Conservation (phyloP, 2,888 invertebrate genomes). For the Pycnomerus fuliginosus region DNA sequence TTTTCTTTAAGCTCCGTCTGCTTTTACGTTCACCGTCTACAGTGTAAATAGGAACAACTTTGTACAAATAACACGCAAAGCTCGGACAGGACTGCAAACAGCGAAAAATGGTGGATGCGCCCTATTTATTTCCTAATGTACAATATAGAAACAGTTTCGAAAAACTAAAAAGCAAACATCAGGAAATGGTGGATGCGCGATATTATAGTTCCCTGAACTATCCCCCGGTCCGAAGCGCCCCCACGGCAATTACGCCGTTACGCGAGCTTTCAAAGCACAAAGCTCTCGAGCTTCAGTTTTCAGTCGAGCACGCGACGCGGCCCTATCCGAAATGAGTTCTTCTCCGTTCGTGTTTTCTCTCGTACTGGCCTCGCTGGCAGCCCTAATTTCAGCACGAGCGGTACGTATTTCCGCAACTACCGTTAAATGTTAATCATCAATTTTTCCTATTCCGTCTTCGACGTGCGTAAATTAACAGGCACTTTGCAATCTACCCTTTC, state of each 20-base stretch:
- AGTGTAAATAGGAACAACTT: no score
- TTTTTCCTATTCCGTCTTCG: not conserved
- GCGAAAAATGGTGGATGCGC: no score
- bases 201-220: no score
- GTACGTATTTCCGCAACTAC: constrained; percentile 25
- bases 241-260: not conserved
- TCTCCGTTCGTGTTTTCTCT: constrained; percentile 12
- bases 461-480: constrained; percentile 23
- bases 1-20: no score
- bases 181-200: no score
- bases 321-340: constrained; percentile 15
- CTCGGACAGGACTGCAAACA: no score
- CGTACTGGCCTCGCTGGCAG: constrained; percentile 21
- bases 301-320: constrained; percentile 29
- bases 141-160: no score
- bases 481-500: constrained; percentile 26
- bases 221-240: not conserved
- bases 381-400: constrained; percentile 25
- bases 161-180: no score
- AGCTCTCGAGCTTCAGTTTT: constrained; percentile 25
- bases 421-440: not conserved
- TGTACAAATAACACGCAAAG: no score
- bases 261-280: constrained; percentile 6
- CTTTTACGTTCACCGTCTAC: no score
- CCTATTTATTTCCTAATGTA: no score